Evolutionary conservation across 2,797 vertebrate genomes (phyloP).

Genomic region (Echeneis naucrates): DNA sequence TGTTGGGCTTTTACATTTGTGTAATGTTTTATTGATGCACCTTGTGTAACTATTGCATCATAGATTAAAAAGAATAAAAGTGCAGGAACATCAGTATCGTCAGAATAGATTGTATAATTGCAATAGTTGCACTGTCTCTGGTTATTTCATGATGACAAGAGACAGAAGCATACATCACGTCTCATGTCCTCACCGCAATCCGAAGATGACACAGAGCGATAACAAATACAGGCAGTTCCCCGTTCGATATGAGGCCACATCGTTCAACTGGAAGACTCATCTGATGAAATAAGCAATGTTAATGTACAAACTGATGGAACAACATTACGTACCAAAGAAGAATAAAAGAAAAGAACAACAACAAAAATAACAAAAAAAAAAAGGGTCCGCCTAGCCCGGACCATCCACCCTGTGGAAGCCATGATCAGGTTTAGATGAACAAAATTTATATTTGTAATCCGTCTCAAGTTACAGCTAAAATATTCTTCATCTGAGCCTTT

Average conservation of each 20-base stretch:
- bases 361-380: too few species aligned
- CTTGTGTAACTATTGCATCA: slow-evolving; percentile 80
- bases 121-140: slow-evolving; percentile 74
- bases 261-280: slow-evolving; percentile 53
- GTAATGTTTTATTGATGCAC: slow-evolving; percentile 76
- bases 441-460: too few species aligned
- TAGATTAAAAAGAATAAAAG: slow-evolving; percentile 74
- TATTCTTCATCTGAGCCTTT: too few species aligned
- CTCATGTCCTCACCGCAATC: slow-evolving; percentile 45
- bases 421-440: too few species aligned
- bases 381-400: too few species aligned
- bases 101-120: slow-evolving; percentile 75
- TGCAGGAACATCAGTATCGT: slow-evolving; percentile 70
- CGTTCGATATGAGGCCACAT: slow-evolving; percentile 5
- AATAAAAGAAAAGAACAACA: neutral
- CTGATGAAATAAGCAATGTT: slow-evolving; percentile 46
- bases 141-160: slow-evolving; percentile 64
- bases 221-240: slow-evolving; percentile 59
- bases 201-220: slow-evolving; percentile 64
- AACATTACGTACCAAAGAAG: slow-evolving; percentile 34
- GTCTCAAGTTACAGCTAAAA: too few species aligned
- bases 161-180: slow-evolving; percentile 52
- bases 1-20: slow-evolving; percentile 63
- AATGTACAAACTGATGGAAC: slow-evolving; percentile 32
- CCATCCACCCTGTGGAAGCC: too few species aligned